Evolutionary conservation across 2,797 vertebrate genomes (phyloP).

Genomic region (Australoheros facetus): DNA sequence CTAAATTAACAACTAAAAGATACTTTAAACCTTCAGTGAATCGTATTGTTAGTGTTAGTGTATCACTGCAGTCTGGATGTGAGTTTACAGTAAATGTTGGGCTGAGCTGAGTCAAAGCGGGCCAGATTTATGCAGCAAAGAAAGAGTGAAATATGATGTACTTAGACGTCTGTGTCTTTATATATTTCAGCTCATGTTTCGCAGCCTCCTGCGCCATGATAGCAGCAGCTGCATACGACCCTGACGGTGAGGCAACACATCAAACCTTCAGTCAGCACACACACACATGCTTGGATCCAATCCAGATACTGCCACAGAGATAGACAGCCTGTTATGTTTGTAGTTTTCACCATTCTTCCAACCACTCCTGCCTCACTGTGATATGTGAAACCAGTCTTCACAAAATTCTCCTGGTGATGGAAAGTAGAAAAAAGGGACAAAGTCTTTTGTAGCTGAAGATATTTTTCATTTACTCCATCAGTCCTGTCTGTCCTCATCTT

Average conservation of each 20-base stretch:
- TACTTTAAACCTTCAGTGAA: background rate
- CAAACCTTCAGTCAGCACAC: background rate
- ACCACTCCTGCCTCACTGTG: background rate
- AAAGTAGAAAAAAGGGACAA: background rate
- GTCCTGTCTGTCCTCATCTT: slow-evolving; percentile 85
- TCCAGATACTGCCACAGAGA: background rate
- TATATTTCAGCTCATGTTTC: slow-evolving; percentile 82
- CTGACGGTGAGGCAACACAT: slow-evolving; percentile 74
- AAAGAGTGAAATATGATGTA: background rate
- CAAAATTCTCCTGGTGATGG: background rate
- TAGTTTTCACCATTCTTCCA: background rate
- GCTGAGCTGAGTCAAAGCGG: background rate
- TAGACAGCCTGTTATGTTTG: background rate
- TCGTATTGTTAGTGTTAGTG: too few species aligned
- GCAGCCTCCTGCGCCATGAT: slow-evolving; percentile 86
- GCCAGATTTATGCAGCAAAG: too few species aligned
- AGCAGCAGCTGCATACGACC: slow-evolving; percentile 81
- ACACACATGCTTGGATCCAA: background rate
- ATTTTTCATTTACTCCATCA: slow-evolving; percentile 51
- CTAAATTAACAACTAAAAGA: background rate
- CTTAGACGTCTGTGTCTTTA: background rate
- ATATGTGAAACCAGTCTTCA: background rate
- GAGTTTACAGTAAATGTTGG: background rate
- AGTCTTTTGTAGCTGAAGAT: background rate
- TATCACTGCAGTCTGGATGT: background rate